A percentile compares a stretch with the other conserved stretches of the same genome.
Conservation (phyloP, 2,113 vertebrate genomes). For the Pseudorectes ferrugineus region DNA sequence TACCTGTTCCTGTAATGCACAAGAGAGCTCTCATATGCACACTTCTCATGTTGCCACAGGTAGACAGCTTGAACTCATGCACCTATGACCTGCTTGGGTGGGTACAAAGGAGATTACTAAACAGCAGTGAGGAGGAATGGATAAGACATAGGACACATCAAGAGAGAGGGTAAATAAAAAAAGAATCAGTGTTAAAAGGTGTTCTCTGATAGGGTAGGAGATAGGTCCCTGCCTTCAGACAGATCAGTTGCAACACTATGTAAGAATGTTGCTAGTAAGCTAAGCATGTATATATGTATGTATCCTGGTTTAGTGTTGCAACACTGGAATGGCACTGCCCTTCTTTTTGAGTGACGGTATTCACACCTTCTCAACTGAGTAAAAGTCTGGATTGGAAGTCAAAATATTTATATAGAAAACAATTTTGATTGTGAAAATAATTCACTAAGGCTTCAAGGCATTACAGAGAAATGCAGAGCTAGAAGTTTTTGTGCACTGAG, state of each 20-base stretch:
- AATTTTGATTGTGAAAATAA: neutral
- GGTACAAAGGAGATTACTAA: neutral
- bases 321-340: neutral
- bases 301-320: neutral
- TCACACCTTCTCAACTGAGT: neutral
- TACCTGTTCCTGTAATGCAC: neutral
- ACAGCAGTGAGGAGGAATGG: neutral
- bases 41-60: neutral
- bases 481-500: neutral
- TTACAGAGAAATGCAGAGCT: neutral
- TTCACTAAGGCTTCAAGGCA: neutral
- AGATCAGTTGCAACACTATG: neutral
- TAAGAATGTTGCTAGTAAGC: neutral
- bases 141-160: neutral
- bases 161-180: neutral
- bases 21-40: neutral
- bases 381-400: neutral
- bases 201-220: neutral
- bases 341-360: neutral
- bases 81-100: neutral
- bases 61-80: neutral
- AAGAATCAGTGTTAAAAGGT: neutral
- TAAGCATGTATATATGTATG: fast-evolving
- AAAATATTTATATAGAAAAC: neutral
- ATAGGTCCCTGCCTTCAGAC: neutral